These are phyloP conservation scores for Paragorgia papillata DNA, from an alignment of 92 coral and sea anemone genomes.

Conservation along the genomic window DNA sequence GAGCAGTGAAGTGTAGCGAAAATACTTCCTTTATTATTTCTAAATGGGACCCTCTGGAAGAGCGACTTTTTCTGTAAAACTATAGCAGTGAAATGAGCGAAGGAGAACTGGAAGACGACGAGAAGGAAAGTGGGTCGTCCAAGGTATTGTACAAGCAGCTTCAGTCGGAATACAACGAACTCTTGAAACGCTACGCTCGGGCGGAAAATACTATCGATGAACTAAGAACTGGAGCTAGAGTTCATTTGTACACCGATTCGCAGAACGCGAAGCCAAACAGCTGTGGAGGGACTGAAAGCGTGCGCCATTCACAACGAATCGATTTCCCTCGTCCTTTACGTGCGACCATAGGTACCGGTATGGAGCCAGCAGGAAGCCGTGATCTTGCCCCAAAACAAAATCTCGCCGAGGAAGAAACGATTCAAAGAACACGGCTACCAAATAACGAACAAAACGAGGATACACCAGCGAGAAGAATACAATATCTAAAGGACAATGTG, in stretches of 20 bases:
- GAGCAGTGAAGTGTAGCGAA: slow-evolving; percentile 34
- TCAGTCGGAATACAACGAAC: slow-evolving; percentile 87
- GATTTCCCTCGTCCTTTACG: slow-evolving; percentile 71
- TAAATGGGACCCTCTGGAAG: slow-evolving; percentile 23
- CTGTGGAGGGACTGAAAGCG: slow-evolving; percentile 58
- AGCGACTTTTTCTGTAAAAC: background rate
- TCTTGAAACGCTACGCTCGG: slow-evolving; percentile 85
- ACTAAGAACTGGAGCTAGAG: slow-evolving; percentile 88
- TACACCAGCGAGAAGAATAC: slow-evolving; percentile 36
- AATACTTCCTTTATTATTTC: too few relatives aligned
- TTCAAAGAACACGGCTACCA: background rate
- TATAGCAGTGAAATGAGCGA: slow-evolving; percentile 22
- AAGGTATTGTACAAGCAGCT: slow-evolving; percentile 77
- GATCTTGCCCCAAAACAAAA: background rate
- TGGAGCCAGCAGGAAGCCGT: slow-evolving; percentile 23
- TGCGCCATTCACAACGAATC: slow-evolving; percentile 69
- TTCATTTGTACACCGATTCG: slow-evolving; percentile 91
- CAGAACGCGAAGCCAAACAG: slow-evolving; percentile 83
- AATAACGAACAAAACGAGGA: slow-evolving; percentile 34
- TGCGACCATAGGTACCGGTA: slow-evolving; percentile 62
- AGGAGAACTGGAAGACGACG: background rate
- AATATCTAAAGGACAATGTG: slow-evolving; percentile 77
- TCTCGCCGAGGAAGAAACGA: background rate
- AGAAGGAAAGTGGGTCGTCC: slow-evolving; percentile 3
- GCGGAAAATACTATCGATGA: slow-evolving; percentile 99